Base-by-base conservation (phyloP, 2,888 invertebrate genomes). In the Melipona bicolor region DNA sequence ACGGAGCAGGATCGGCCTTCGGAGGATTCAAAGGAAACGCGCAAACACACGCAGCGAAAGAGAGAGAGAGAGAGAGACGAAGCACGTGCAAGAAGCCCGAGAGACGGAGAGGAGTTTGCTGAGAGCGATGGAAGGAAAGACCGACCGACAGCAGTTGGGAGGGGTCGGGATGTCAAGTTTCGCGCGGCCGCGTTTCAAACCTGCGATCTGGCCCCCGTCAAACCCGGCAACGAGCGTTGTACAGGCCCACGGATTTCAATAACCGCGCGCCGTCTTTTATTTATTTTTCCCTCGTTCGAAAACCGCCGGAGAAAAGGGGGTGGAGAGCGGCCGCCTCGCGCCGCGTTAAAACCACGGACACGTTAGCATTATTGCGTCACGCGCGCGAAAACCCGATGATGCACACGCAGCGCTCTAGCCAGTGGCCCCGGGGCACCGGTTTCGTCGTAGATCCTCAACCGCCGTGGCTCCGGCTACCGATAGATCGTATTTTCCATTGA, bases 101-200 rank as follows among this genome's bases (percentile, higher is more conserved):
- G n/a, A 13, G 36, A 36, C 56, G 56, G n/a, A n/a, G 19, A 64
- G 32, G 13, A 43, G 43, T 43, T 11, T 27, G 27, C 21, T 36
- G 59, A 65, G 64, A 64, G 67, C 78, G 61, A 52, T 71, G 72
- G 62, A 24, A 32, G 56, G 27, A 27, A 69, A 54, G 68, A 69
- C 21, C 68, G 68, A 69, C 21, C 68, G 27, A 90, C 90, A 90
- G 85, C 84, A 85, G 87, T 83, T 93, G 91, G 93, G 93, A 92
- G 93, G 93, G 92, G 89, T 91, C 92, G 89, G 85, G 88, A 90
- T 84, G 93, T 93, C 93, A 91, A 90, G 86, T 92, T 77, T 92
- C 92, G 92, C 92, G 90, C 92, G 87, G 89, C 83, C 86, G 83
- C 89, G 89, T 91, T 91, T 89, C 88, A 86, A 90, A 87, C 87